Evolutionary conservation across 2,113 vertebrate species (phyloP).

Genomic region (Corapipo altera): DNA sequence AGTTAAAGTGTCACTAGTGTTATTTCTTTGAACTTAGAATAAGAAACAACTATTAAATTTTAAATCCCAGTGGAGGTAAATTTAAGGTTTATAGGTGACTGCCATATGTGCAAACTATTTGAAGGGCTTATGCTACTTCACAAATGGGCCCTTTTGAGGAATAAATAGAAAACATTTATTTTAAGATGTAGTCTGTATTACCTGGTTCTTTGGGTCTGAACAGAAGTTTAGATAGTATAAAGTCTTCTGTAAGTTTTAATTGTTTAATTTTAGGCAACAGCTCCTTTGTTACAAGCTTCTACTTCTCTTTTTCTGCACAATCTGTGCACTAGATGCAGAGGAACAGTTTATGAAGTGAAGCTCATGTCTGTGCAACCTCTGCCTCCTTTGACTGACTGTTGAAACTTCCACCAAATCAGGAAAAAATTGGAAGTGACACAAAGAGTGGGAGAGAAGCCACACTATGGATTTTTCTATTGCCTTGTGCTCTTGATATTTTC

Average conservation of each 20-base stretch:
- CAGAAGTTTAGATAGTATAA: not conserved
- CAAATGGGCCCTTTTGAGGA: not conserved
- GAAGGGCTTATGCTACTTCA: not conserved
- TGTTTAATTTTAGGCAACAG: not conserved
- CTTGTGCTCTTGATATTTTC: not conserved
- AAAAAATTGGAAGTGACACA: not conserved
- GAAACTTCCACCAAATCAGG: not conserved
- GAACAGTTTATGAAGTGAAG: not conserved
- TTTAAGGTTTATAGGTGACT: conserved; percentile 26
- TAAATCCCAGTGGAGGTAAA: not conserved
- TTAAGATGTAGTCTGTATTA: not conserved
- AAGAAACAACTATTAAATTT: conserved; percentile 2
- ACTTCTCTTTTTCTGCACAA: not conserved
- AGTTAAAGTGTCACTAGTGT: conserved; percentile 36
- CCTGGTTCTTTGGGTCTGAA: not conserved
- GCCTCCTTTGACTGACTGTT: not conserved
- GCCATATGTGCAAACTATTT: not conserved
- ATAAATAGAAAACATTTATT: not conserved
- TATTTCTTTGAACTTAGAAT: conserved; percentile 15
- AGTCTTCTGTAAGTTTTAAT: not conserved
- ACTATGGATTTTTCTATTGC: not conserved
- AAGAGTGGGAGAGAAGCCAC: not conserved
- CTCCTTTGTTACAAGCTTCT: not conserved
- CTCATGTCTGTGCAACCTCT: not conserved
- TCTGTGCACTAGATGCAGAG: not conserved